A percentile compares a stretch with the other conserved stretches of the same genome.
These are phyloP conservation scores for Netelia fuscicornis DNA, from an alignment of 2,888 invertebrate species.

Conservation along the genomic window DNA sequence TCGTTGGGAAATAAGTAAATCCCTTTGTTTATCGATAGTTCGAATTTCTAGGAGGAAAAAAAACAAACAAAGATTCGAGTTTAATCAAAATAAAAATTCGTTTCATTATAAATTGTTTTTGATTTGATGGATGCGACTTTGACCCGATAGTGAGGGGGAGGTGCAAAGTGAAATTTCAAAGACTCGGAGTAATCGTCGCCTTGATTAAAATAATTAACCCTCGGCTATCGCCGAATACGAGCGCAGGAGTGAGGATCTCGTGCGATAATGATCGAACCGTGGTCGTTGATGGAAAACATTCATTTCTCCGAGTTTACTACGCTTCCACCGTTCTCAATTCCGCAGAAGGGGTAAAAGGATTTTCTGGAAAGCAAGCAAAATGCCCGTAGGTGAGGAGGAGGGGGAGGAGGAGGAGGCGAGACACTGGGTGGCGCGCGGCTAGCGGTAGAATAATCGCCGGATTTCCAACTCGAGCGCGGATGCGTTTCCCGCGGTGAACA, in stretches of 20 bases:
- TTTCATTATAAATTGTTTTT: no score
- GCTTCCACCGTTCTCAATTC: conserved; percentile 7
- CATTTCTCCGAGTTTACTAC: conserved; percentile 14
- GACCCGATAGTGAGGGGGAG: no score
- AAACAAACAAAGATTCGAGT: no score
- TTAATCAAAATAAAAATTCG: no score
- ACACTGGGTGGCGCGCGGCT: conserved; percentile 12
- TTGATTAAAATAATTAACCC: no score
- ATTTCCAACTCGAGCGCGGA: conserved; percentile 56
- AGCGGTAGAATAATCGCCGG: conserved; percentile 56
- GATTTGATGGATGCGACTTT: no score
- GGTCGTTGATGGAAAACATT: conserved; percentile 25
- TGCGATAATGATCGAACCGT: conserved; percentile 15
- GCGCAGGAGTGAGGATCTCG: not conserved
- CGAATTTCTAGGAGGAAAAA: no score
- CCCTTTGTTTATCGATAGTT: not conserved
- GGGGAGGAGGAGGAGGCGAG: not conserved
- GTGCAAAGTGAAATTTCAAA: no score
- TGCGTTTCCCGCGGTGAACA: conserved; percentile 48
- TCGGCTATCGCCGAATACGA: no score
- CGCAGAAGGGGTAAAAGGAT: not conserved
- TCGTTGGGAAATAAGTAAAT: not conserved
- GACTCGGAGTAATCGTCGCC: no score
- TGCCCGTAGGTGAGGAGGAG: conserved; percentile 6
- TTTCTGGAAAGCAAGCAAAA: conserved; percentile 30